Evolutionary conservation across 2,113 vertebrate genomes (phyloP).

Genomic region (Urocolius indicus): DNA sequence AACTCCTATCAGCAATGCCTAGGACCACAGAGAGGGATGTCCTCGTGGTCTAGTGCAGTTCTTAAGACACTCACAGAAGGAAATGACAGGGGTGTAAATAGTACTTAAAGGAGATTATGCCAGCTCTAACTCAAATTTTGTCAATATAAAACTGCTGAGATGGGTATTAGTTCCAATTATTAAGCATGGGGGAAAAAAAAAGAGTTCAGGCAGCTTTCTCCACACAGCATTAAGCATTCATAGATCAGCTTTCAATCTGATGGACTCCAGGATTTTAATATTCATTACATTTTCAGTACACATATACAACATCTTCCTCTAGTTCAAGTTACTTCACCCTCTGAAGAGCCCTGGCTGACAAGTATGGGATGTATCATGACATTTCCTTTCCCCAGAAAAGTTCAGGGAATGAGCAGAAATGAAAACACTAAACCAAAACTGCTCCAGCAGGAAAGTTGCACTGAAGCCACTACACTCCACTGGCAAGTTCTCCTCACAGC

Average conservation of each 20-base stretch:
- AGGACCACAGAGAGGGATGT: not conserved
- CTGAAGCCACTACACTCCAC: not conserved
- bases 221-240: not conserved
- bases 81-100: accelerated
- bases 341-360: not conserved
- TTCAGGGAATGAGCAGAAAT: not conserved
- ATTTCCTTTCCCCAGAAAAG: not conserved
- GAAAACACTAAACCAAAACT: not conserved
- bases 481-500: not conserved
- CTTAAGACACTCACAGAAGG: not conserved
- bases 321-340: not conserved
- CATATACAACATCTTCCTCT: not conserved
- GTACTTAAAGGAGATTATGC: not conserved
- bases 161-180: not conserved
- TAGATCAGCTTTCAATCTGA: not conserved
- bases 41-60: not conserved
- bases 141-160: not conserved
- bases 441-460: not conserved
- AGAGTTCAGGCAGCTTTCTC: not conserved
- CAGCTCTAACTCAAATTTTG: not conserved
- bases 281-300: not conserved
- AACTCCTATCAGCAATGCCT: not conserved
- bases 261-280: not conserved
- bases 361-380: not conserved
- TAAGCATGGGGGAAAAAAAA: not conserved